phyloP scores from a whole-genome alignment of 1,140 invertebrate genomes.

The Lepidotrigona ventralis region DNA sequence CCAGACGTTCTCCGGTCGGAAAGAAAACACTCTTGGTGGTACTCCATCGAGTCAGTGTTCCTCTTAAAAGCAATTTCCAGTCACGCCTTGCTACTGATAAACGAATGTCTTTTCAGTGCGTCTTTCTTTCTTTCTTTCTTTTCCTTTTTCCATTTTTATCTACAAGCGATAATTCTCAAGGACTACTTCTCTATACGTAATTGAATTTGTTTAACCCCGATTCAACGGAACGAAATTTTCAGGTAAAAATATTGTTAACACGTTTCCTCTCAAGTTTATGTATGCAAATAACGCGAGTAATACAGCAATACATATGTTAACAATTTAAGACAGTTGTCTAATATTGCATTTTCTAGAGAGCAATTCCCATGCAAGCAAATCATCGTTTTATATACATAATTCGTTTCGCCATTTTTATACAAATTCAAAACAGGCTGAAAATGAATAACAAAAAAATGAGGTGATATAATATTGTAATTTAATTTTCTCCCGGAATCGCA shows the following conservation, averaged over 20 bases:
- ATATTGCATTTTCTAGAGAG: not conserved
- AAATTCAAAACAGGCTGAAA: not conserved
- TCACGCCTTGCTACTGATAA: conserved; percentile 17
- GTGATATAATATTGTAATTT: not conserved
- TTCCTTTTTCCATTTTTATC: conserved; percentile 1
- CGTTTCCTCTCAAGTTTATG: not conserved
- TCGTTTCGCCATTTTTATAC: not conserved
- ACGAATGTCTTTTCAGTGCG: not conserved
- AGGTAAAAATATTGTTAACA: no score
- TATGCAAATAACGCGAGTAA: not conserved
- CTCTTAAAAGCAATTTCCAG: conserved; percentile 20
- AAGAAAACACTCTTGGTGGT: not conserved
- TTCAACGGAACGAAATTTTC: not conserved
- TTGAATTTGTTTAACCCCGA: not conserved
- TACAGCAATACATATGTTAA: not conserved
- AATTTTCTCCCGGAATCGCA: not conserved
- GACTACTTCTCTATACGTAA: not conserved
- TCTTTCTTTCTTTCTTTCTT: no score
- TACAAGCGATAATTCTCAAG: not conserved
- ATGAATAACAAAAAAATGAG: not conserved
- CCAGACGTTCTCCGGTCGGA: not conserved
- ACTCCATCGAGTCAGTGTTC: not conserved
- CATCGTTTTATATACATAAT: no score
- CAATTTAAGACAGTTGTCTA: not conserved
- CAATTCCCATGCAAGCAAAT: not conserved